Conservation (phyloP, 2,797 vertebrate genomes). For the Sternarchorhynchus goeldii region DNA sequence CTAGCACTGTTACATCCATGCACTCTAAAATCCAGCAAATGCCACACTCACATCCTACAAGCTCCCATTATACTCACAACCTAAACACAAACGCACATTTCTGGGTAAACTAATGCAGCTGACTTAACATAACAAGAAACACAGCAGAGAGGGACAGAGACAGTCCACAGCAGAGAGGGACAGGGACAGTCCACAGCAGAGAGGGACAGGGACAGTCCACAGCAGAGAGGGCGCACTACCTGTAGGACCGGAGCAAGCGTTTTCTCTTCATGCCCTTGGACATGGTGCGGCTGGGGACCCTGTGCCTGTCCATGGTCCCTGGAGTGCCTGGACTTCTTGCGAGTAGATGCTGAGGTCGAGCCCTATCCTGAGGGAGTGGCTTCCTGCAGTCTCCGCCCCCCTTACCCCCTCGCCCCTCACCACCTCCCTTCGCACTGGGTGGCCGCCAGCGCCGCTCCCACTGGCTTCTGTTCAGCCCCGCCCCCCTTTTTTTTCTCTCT, state of each 20-base stretch:
- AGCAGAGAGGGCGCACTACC: slow-evolving; percentile 27
- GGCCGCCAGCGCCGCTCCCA: slow-evolving; percentile 1
- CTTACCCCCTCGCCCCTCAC: background rate
- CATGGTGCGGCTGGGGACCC: background rate
- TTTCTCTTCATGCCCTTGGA: slow-evolving; percentile 53
- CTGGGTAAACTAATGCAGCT: background rate
- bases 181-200: background rate
- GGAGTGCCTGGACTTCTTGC: background rate
- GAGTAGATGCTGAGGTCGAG: background rate
- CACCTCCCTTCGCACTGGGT: no score
- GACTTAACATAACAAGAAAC: background rate
- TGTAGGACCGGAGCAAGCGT: slow-evolving; percentile 55
- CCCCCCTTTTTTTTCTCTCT: slow-evolving; percentile 31
- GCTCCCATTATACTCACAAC: no score
- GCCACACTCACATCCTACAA: background rate
- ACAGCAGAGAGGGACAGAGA: background rate
- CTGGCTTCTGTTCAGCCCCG: slow-evolving; percentile 8
- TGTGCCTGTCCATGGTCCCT: slow-evolving; percentile 33
- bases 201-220: background rate
- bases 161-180: background rate
- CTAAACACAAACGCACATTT: background rate
- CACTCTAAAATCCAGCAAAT: background rate
- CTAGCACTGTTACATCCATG: background rate
- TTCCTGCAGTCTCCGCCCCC: slow-evolving; percentile 32
- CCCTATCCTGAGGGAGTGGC: slow-evolving; percentile 8